These are phyloP conservation scores for Cephalotes varians DNA, from an alignment of 2,888 invertebrate genomes.

Conservation along the genomic window DNA sequence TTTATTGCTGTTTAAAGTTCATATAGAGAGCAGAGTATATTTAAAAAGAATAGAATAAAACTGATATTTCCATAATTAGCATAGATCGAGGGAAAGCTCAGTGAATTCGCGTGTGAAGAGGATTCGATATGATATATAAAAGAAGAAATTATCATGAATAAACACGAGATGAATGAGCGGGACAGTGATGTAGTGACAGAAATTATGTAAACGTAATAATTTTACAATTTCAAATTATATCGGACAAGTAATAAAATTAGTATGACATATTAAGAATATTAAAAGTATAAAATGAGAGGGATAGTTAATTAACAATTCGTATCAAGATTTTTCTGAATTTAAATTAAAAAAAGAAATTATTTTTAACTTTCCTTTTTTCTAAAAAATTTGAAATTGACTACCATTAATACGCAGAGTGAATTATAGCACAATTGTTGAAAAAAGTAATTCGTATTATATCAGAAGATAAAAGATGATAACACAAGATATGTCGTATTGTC, in stretches of 20 bases:
- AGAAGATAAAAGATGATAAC: neutral
- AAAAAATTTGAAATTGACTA: neutral
- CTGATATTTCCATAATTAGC: neutral
- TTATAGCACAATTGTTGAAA: neutral
- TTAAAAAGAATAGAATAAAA: slow-evolving; percentile 2
- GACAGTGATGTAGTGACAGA: neutral
- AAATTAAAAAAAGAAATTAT: neutral
- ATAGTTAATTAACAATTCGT: neutral
- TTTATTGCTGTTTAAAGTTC: neutral
- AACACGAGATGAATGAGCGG: neutral
- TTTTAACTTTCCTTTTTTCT: neutral
- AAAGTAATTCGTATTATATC: neutral
- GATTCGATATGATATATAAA: neutral
- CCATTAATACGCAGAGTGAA: neutral
- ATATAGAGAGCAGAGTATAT: neutral
- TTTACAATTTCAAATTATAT: neutral
- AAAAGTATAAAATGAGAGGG: neutral
- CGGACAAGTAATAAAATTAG: neutral
- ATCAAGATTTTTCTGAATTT: neutral
- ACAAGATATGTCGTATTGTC: neutral
- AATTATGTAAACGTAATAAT: neutral
- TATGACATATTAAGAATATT: slow-evolving; percentile 2
- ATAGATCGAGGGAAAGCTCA: neutral
- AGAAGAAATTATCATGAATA: slow-evolving; percentile 12
- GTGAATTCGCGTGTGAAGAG: neutral